Evolutionary conservation across 2,888 invertebrate genomes (phyloP).

Genomic region (Nasonovia ribisnigri): DNA sequence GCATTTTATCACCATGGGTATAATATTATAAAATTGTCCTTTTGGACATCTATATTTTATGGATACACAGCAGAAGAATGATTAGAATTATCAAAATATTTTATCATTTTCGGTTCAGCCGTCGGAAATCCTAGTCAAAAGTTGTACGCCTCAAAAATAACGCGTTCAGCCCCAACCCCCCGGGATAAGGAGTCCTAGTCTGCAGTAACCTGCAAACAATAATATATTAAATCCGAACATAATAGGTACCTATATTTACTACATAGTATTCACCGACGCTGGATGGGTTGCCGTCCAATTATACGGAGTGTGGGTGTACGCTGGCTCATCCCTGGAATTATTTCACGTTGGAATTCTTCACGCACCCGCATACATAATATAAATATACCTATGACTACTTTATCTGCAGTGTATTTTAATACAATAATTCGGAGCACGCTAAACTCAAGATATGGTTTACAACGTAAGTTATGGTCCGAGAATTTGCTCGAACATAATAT

Average conservation of each 20-base stretch:
- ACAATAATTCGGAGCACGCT: background rate
- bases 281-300: background rate
- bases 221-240: slow-evolving; percentile 38
- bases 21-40: background rate
- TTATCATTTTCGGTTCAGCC: background rate
- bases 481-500: background rate
- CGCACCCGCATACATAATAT: background rate
- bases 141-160: background rate
- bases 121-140: background rate
- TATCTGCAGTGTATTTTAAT: background rate
- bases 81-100: background rate
- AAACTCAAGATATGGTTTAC: background rate
- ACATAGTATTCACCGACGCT: background rate
- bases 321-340: background rate
- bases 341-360: slow-evolving; percentile 11
- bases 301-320: background rate
- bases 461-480: background rate
- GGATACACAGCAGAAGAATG: background rate
- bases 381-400: background rate
- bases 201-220: background rate
- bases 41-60: background rate
- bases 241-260: background rate
- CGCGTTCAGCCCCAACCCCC: background rate
- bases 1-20: background rate
- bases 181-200: background rate